Base-by-base conservation (phyloP, 2,113 vertebrate species). In the Epinephelus moara region DNA sequence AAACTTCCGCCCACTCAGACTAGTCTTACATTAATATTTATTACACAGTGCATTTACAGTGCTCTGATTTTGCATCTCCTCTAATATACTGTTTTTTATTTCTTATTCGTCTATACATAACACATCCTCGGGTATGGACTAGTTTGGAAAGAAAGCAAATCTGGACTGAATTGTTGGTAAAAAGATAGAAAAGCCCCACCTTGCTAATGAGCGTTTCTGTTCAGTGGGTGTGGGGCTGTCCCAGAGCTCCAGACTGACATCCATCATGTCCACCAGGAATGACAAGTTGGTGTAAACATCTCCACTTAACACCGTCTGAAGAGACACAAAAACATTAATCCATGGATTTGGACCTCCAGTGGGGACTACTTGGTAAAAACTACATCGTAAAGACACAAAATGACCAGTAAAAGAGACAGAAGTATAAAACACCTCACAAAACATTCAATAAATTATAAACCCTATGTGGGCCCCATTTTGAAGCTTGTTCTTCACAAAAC, bases 191-290 rank as follows among this genome's bases (percentile, higher is more conserved):
- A 30, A 49, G 40, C 23, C 37, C n/a, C 79, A 98, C 97, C 97
- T 96, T 70, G 98, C 98, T 50, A 99, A 92, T 42, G 98, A 99
- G 62, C 27, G 53, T 63, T 92, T 96, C 52, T 83, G 37, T 11
- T 93, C 92, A 33, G 92, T 92, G 62, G 88, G 94, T 80, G 92
- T 93, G 56, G 96, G 96, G 0, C 93, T 94, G 82, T 98, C 95
- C 75, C 96, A 93, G 56, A 99, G 94, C 82, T 99, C 98, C 94
- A 99, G 93, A 78, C 98, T 99, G 55, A 99, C 98, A 14, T 99
- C 97, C 70, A 98, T 97, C 98, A 99, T 99, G 78, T 99, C 97
- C 30, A 99, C 94, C 68, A 99, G 94, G 91, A 99, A 97, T 0
- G 97, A 97, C 88, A 99, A 91, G 69, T 90, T 94, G 1, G 97